Base-by-base conservation (phyloP, 1,140 invertebrate genomes). In the Drosophila lacertosa region DNA sequence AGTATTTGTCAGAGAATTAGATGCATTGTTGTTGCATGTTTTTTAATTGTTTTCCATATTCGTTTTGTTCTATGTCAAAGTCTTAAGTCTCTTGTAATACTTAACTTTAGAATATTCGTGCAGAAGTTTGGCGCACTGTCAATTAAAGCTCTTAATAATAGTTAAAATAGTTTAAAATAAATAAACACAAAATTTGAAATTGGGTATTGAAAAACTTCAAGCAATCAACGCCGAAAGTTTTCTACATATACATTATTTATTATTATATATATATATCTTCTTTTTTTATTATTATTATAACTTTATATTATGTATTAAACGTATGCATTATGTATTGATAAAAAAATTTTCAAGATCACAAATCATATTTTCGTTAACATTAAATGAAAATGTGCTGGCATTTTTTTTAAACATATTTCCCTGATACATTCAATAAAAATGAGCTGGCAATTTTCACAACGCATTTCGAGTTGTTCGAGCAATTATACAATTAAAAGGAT, bases 311-410 rank as follows among this genome's bases (percentile, higher is more conserved):
- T 77, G 67, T 79, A 29, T 77, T 79, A 76, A 76, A 84, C 67
- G 66, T 74, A 58, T 54, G 60, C 39, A 77, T 80, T 70, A 68
- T 68, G 63, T 81, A 88, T 81, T 88, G 82, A 82, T 88, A 66
- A 82, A 66, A 82, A 58, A 70, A 82, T 55, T 88, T 88, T 76
- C 77, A 88, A 88, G 82, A 88, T 88, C 82, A 88, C 82, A 88
- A 88, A 78, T 82, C 74, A 71, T 76, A 88, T 88, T 82, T 88
- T 72, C 29, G 77, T 88, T 81, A 82, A 71, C 48, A 68, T 82
- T 80, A 79, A 29, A 35, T 45, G 26, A 24, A 60, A 40, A 42
- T 32, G 51, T 39, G 51, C 35, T 15, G 33, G 35, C 16, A 55
- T 7, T 29, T 29, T 29, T 29, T 73, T 54, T 50, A 55, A 29